Conservation (phyloP, 1,140 invertebrate genomes). For the Anadara kagoshimensis region DNA sequence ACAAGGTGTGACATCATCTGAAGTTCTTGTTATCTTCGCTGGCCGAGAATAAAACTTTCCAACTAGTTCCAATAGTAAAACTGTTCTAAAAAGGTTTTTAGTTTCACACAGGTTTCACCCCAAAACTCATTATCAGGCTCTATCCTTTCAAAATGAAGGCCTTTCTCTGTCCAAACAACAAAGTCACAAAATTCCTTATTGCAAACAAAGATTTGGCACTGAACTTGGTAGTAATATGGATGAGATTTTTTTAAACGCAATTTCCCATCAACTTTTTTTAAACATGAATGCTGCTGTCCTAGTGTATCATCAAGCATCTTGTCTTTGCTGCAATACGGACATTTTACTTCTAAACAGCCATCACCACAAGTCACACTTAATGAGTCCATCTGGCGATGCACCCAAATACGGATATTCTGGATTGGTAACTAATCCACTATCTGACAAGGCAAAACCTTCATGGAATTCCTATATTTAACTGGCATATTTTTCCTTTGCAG, state of each 20-base stretch:
- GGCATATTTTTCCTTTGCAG: slow-evolving; percentile 14
- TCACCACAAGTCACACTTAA: slow-evolving; percentile 42
- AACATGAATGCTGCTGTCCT: slow-evolving; percentile 1
- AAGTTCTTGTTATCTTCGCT: too few species aligned
- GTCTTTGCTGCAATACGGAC: slow-evolving; percentile 36
- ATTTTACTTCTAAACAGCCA: slow-evolving; percentile 45
- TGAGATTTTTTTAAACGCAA: slow-evolving; percentile 26
- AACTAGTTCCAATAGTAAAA: too few species aligned
- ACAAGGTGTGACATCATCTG: too few species aligned
- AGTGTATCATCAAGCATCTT: background rate
- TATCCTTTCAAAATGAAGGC: slow-evolving; percentile 23
- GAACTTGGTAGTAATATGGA: slow-evolving; percentile 34
- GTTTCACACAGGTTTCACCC: too few species aligned
- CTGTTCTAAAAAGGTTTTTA: too few species aligned
- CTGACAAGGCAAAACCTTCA: slow-evolving; percentile 26
- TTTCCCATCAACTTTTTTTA: slow-evolving; percentile 9
- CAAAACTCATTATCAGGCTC: background rate
- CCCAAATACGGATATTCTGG: slow-evolving; percentile 38
- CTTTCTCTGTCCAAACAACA: slow-evolving; percentile 34
- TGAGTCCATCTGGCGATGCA: slow-evolving; percentile 44
- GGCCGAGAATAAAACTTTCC: too few species aligned
- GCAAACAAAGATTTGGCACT: slow-evolving; percentile 29
- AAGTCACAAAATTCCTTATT: slow-evolving; percentile 26
- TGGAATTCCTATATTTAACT: background rate
- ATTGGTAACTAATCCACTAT: slow-evolving; percentile 46